Evolutionary conservation across 2,888 invertebrate genomes (phyloP), one percentile per base, ranked within the genome.

Genomic region (Chymomyza caudatula): DNA sequence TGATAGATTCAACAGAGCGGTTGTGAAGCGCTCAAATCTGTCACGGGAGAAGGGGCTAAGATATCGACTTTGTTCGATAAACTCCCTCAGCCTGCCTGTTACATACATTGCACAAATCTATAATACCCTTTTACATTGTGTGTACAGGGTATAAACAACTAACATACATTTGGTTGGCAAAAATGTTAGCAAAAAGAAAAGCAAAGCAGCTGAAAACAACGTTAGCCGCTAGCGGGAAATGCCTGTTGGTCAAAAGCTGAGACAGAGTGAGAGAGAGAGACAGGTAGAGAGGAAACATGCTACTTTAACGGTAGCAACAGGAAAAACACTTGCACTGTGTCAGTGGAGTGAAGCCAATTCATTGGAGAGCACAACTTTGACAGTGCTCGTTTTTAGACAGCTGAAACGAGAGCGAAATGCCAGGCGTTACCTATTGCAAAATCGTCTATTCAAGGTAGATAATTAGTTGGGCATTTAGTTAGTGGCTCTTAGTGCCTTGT

Each of bases 141-240:
- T n/a, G n/a, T n/a, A n/a, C n/a, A n/a, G n/a, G n/a, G n/a, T n/a
- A 8, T 17, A 15, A 6, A 17, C 47, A 47, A 47, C 47, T 47
- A 15, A 47, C 44, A 19, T 47, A 47, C 47, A 47, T 47, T 47
- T 47, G 47, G 47, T 47, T 19, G 47, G 19, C 17, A 17, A 47
- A 47, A 47, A 71, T 65, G 47, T 65, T 5, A 22, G 51, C 20
- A 47, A 47, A 47, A 47, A 5, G 8, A 47, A 47, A 15, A 47
- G 17, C 47, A 47, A 47, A 19, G 47, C 47, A 8, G 17, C 47
- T 55, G 1, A 51, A 47, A 15, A 47, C 47, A 47, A 47, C 19
- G 13, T 19, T 19, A 47, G 47, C 47, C 19, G 47, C 17, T 47
- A 47, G 19, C 29, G 29, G 29, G 29, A 37, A 37, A 37, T 37